Percentiles rank a stretch among this genome's conserved stretches.
Conservation (phyloP, 2,888 invertebrate species). For the Tanytarsus gracilentus region DNA sequence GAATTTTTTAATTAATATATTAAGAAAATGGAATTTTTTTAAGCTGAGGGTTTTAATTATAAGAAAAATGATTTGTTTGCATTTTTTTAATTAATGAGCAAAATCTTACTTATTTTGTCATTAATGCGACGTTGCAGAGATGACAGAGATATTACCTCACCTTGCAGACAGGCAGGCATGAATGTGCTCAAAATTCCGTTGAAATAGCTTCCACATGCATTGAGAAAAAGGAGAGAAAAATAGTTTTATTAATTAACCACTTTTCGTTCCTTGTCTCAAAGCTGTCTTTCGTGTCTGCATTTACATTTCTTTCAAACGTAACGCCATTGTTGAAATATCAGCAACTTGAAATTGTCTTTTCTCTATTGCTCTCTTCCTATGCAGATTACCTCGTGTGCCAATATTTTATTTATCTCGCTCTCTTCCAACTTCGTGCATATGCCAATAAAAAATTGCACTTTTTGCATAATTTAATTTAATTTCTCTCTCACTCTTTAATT, state of each 20-base stretch:
- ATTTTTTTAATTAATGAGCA: too few species aligned
- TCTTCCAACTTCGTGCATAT: background rate
- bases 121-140: too few species aligned
- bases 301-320: constrained; percentile 4
- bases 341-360: background rate
- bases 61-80: too few species aligned
- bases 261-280: background rate
- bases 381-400: constrained; percentile 25
- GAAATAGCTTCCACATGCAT: background rate
- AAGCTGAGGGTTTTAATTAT: too few species aligned
- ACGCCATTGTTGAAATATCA: constrained; percentile 17
- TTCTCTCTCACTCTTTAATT: background rate
- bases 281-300: background rate
- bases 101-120: too few species aligned
- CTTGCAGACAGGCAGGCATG: too few species aligned
- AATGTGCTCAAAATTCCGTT: background rate
- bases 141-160: too few species aligned
- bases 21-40: background rate
- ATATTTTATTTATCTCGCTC: constrained; percentile 10
- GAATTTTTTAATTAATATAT: background rate
- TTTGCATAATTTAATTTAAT: constrained; percentile 27
- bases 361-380: constrained; percentile 10
- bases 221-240: too few species aligned
- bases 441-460: constrained; percentile 17
- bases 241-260: constrained; percentile 1